phyloP scores from a whole-genome alignment of 2,797 vertebrate species.

The Morelia viridis region DNA sequence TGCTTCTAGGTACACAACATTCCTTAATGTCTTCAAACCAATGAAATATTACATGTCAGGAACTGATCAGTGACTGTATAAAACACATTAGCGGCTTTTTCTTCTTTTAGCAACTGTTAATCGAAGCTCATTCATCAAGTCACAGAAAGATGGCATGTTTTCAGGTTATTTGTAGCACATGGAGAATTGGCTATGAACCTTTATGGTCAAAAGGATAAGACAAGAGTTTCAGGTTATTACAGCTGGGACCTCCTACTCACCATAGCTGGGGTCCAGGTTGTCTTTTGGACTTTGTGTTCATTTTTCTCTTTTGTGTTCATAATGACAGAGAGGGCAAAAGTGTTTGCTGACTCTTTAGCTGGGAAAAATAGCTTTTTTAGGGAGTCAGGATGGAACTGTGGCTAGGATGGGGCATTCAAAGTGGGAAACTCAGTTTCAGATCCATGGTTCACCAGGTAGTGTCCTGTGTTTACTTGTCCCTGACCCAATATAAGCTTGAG shows the following conservation, averaged over 20 bases:
- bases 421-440: not conserved
- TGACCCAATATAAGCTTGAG: not conserved
- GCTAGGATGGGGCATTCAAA: not conserved
- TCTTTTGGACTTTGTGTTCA: not conserved
- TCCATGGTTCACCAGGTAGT: not conserved
- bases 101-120: slow-evolving; percentile 73
- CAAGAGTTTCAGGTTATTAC: slow-evolving; percentile 65
- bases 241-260: slow-evolving; percentile 41
- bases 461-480: not conserved
- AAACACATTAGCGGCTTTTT: slow-evolving; percentile 74
- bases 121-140: slow-evolving; percentile 70
- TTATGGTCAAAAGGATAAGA: slow-evolving; percentile 67
- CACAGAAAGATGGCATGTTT: slow-evolving; percentile 68
- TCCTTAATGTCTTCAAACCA: slow-evolving; percentile 71
- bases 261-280: slow-evolving; percentile 13
- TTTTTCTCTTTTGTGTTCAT: not conserved
- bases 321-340: not conserved
- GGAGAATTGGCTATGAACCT: slow-evolving; percentile 64
- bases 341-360: not conserved
- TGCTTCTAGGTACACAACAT: slow-evolving; percentile 71
- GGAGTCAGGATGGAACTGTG: not conserved
- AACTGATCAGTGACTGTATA: slow-evolving; percentile 75
- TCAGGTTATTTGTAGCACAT: slow-evolving; percentile 57
- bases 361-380: not conserved
- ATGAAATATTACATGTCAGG: slow-evolving; percentile 76